Evolutionary conservation across 2,797 vertebrate genomes (phyloP).

Genomic region (Sorex maritimensis): DNA sequence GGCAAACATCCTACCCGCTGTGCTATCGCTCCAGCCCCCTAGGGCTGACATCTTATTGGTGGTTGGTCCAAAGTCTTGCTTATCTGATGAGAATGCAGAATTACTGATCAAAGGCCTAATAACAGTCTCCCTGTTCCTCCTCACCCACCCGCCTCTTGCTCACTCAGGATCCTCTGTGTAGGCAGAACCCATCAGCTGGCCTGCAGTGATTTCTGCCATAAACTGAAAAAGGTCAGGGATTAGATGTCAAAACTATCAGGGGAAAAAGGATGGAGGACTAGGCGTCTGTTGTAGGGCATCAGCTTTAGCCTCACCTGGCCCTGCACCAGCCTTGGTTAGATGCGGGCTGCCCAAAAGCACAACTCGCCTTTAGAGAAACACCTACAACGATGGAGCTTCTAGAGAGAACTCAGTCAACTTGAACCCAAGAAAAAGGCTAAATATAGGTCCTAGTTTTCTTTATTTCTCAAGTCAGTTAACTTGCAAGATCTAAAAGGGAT

Average conservation of each 20-base stretch:
- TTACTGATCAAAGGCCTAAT: neutral
- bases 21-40: neutral
- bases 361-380: neutral
- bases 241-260: slow-evolving; percentile 51
- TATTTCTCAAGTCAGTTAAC: slow-evolving; percentile 18
- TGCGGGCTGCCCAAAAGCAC: neutral
- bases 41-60: neutral
- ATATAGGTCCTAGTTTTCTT: slow-evolving; percentile 19
- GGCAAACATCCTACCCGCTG: too few relatives aligned
- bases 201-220: neutral
- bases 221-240: slow-evolving; percentile 39
- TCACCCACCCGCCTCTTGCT: neutral
- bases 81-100: slow-evolving; percentile 33
- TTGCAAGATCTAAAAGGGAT: slow-evolving; percentile 18
- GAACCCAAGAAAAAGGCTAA: slow-evolving; percentile 54
- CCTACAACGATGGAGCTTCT: slow-evolving; percentile 35
- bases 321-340: neutral
- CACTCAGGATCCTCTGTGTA: neutral
- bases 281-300: neutral
- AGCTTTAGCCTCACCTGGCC: neutral
- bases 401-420: slow-evolving; percentile 42
- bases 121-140: neutral
- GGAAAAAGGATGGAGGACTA: neutral
- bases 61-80: slow-evolving; percentile 35
- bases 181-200: slow-evolving; percentile 27